Evolutionary conservation across 2,797 vertebrate genomes (phyloP), one percentile per base, ranked within the genome.

Genomic region (Rallus crepitans): DNA sequence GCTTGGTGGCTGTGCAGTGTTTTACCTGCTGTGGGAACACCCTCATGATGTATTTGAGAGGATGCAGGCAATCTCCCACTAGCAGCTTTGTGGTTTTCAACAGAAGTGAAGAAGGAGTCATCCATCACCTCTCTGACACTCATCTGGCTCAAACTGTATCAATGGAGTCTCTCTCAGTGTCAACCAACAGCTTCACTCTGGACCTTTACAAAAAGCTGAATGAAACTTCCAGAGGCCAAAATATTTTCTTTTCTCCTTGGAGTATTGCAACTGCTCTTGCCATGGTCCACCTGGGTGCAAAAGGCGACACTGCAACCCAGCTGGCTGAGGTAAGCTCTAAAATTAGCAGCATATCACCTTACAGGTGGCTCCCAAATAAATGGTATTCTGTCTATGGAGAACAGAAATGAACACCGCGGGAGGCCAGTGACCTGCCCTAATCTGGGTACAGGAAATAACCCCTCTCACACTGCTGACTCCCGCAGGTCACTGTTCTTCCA

Each of bases 241-340:
- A 98, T 31, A 90, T 97, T 77, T 98, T 98, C 89, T 98, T 98
- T 94, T 98, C 97, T 64, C 95, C 98, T 37, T 96, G 96, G 94
- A 96, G 97, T 68, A 97, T 98, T 73, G 96, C 95, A 33, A 85
- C 94, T 39, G 94, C 96, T 61, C 93, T 98, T 12, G 83, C 96
- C 57, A 98, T 98, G 97, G 91, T 98, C 25, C 82, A 96, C 60
- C 52, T 97, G n/a, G 98, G 97, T 39, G 92, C 97, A 68, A 94
- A 85, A 96, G 94, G 94, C 7, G 89, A 92, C n/a, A 98, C 98
- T 0, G 98, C 97, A 47, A 72, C 31, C 4, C 97, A 98, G 55
- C 97, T 98, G 64, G 95, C 97, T 57, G 84, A 97, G 97, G 98
- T 98, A 90, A 96, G 97, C 65, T 70, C 55, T 77, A 84, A 84